These are phyloP conservation scores for Ips typographus DNA, from an alignment of 1,140 invertebrate genomes.

Conservation along the genomic window DNA sequence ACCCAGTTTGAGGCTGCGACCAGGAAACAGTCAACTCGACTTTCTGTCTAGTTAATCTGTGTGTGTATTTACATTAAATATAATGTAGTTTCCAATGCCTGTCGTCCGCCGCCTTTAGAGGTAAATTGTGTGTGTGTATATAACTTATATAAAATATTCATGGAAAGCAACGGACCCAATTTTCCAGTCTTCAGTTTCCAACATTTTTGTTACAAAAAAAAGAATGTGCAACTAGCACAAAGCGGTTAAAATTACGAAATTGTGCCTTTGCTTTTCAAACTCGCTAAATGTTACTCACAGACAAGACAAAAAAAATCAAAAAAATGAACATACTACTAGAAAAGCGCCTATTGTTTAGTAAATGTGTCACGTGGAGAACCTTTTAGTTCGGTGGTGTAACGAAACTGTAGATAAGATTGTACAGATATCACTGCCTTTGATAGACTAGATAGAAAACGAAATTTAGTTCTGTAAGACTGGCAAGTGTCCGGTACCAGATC, in stretches of 20 bases:
- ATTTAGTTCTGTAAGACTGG: slow-evolving; percentile 46
- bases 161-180: slow-evolving; percentile 34
- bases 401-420: slow-evolving; percentile 43
- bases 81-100: slow-evolving; percentile 23
- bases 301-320: slow-evolving; percentile 32
- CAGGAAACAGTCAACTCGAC: no score
- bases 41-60: slow-evolving; percentile 1
- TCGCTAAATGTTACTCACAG: slow-evolving; percentile 20
- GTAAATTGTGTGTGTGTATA: slow-evolving; percentile 25
- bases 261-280: slow-evolving; percentile 33
- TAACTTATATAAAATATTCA: not conserved
- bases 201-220: not conserved
- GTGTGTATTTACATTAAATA: slow-evolving; percentile 21
- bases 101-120: slow-evolving; percentile 21
- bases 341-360: slow-evolving; percentile 31
- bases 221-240: slow-evolving; percentile 1
- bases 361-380: slow-evolving; percentile 16
- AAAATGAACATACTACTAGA: slow-evolving; percentile 18
- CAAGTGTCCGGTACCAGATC: slow-evolving; percentile 25
- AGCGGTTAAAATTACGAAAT: slow-evolving; percentile 20
- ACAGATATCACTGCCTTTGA: slow-evolving; percentile 47
- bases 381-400: slow-evolving; percentile 20
- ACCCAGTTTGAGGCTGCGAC: no score
- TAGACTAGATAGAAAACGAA: slow-evolving; percentile 41
- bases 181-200: not conserved